Evolutionary conservation across 2,113 vertebrate genomes (phyloP), one percentile per base, ranked within the genome.

Genomic region (Paratilapia polleni): DNA sequence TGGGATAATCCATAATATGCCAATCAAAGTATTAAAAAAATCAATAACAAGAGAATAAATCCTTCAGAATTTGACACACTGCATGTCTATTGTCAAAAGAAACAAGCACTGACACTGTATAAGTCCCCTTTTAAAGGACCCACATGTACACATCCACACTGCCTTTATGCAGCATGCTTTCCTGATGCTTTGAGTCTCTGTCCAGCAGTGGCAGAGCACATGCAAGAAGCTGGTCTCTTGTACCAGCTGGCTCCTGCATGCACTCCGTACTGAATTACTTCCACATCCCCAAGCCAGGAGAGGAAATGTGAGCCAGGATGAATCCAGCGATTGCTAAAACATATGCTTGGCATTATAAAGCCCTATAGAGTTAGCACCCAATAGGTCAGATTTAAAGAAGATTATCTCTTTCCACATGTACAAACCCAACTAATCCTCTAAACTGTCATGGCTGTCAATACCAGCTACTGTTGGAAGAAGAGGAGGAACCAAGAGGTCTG

Each of bases 321-420:
- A 89, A 82, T 88, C 82, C 78, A 80, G 79, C 19, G 1, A 80
- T 85, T 88, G 58, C 73, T 77, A 70, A 89, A 91, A 89, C 88
- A 90, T 88, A 89, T 90, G 87, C 68, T 88, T 77, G 79, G 85
- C 38, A 66, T 88, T 86, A 76, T 60, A 80, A 89, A 87, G 60
- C 75, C 59, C 76, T 43, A 92, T 78, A 89, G 79, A 89, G 91
- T 87, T 59, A 77, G 84, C 82, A 78, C 86, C 87, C 86, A 81
- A 86, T 80, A 91, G 91, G 88, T 92, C 91, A 91, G 89, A 93
- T 88, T 88, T 85, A 84, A 90, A 88, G 88, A 83, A 92, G 94
- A 94, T 94, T 86, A 92, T 92, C 83, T 59, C 80, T 91, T 91
- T 92, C 81, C 82, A 84, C 74, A 59, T 88, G 85, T 89, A 89